Percentiles rank a stretch among this genome's conserved stretches.
phyloP scores from a whole-genome alignment of 2,113 vertebrate genomes.

The Tupaia chinensis region DNA sequence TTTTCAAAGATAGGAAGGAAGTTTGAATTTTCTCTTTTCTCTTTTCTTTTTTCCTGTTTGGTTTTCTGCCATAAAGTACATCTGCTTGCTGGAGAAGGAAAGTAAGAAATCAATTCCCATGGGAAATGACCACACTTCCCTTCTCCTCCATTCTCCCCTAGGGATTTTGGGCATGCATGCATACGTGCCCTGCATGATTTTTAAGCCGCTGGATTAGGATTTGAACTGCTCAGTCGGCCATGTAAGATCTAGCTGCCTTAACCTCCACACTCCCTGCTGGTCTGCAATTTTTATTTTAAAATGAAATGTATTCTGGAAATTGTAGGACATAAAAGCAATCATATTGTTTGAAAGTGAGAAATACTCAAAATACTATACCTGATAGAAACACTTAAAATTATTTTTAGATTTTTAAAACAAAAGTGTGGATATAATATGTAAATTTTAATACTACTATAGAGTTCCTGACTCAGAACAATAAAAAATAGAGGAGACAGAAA shows the following conservation, averaged over 20 bases:
- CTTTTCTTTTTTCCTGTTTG: too few relatives aligned
- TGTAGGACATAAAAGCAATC: not conserved
- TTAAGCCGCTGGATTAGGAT: too few relatives aligned
- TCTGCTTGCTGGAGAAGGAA: too few relatives aligned
- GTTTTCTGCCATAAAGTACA: too few relatives aligned
- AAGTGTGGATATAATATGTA: not conserved
- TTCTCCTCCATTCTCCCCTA: too few relatives aligned
- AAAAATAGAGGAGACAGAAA: not conserved
- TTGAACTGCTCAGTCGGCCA: too few relatives aligned
- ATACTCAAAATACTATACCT: not conserved
- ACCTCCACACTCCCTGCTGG: too few relatives aligned
- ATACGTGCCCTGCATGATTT: too few relatives aligned
- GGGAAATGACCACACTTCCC: too few relatives aligned
- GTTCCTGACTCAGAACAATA: not conserved
- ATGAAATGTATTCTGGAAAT: not conserved
- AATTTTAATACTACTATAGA: not conserved
- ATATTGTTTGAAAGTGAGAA: constrained; percentile 43
- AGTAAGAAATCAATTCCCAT: too few relatives aligned
- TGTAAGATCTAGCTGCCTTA: too few relatives aligned
- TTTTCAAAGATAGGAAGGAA: not conserved
- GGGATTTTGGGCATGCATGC: too few relatives aligned
- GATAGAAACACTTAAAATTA: not conserved
- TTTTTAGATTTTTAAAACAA: constrained; percentile 26
- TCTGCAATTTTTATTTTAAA: not conserved
- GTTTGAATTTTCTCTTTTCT: constrained; percentile 31